Conservation (phyloP, 2,797 vertebrate species). For the Vultur gryphus region DNA sequence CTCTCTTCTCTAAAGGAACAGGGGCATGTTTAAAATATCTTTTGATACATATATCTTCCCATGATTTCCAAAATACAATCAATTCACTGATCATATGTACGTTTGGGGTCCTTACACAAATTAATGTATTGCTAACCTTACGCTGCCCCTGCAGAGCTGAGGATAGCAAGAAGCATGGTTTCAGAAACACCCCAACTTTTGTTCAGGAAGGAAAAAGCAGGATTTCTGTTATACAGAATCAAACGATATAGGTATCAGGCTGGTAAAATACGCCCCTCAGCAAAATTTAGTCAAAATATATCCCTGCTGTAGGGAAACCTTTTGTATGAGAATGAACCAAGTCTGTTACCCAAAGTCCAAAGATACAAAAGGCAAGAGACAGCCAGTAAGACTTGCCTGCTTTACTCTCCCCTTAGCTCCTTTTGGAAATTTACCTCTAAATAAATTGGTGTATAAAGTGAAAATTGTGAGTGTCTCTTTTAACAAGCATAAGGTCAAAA, state of each 20-base stretch:
- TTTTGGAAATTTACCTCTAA: not conserved
- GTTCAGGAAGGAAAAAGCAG: not conserved
- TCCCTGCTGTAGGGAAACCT: not conserved
- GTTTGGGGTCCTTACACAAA: not conserved
- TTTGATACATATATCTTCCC: not conserved
- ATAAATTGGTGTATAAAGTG: not conserved
- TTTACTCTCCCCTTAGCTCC: not conserved
- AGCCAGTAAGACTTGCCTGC: not conserved
- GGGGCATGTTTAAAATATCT: not conserved
- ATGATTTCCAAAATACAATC: not conserved
- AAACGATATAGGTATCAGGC: not conserved
- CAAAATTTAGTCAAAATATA: not conserved
- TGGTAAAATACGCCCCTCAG: not conserved
- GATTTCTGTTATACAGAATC: not conserved
- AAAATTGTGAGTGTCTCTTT: not conserved
- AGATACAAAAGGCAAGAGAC: not conserved
- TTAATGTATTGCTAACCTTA: not conserved
- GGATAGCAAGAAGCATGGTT: not conserved
- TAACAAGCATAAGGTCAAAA: not conserved
- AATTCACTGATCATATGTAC: not conserved
- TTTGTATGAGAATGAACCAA: not conserved
- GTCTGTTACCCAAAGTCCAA: not conserved
- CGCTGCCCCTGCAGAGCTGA: not conserved
- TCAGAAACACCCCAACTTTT: not conserved
- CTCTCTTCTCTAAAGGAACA: not conserved